Conservation (phyloP, 2,888 invertebrate genomes). For the Yponomeuta plumbellus region DNA sequence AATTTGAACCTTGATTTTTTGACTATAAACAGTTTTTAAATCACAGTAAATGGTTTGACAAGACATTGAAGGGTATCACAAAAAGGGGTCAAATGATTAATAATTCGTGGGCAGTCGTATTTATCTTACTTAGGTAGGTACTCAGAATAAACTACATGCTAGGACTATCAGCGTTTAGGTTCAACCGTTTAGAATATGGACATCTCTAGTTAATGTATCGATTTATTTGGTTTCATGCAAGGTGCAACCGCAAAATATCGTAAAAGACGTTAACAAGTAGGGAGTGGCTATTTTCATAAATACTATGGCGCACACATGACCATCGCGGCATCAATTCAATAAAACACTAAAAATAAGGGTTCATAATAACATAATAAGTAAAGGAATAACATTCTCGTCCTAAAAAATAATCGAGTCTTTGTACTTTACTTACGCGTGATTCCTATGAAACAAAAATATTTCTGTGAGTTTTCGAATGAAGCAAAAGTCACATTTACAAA, state of each 20-base stretch:
- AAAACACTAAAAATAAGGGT: conserved; percentile 5
- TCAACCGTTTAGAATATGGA: background rate
- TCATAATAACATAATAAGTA: conserved; percentile 41
- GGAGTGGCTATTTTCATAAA: background rate
- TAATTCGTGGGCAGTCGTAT: background rate
- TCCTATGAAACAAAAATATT: conserved; percentile 74
- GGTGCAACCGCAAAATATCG: background rate
- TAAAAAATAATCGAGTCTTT: conserved; percentile 51
- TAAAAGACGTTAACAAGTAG: background rate
- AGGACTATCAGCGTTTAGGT: conserved; percentile 2
- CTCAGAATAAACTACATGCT: background rate
- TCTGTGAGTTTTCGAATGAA: conserved; percentile 24
- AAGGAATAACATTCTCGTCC: conserved; percentile 51
- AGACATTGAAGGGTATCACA: background rate
- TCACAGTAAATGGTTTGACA: too few relatives aligned
- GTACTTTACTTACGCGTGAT: conserved; percentile 71
- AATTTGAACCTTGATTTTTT: too few relatives aligned
- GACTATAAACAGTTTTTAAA: too few relatives aligned
- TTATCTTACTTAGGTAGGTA: background rate
- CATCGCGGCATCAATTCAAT: background rate
- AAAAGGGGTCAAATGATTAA: background rate
- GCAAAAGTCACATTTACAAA: too few relatives aligned
- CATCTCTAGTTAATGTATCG: background rate
- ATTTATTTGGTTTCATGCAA: background rate
- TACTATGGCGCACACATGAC: conserved; percentile 2